Base-by-base conservation (phyloP, 2,888 invertebrate genomes). In the Brenthis ino region DNA sequence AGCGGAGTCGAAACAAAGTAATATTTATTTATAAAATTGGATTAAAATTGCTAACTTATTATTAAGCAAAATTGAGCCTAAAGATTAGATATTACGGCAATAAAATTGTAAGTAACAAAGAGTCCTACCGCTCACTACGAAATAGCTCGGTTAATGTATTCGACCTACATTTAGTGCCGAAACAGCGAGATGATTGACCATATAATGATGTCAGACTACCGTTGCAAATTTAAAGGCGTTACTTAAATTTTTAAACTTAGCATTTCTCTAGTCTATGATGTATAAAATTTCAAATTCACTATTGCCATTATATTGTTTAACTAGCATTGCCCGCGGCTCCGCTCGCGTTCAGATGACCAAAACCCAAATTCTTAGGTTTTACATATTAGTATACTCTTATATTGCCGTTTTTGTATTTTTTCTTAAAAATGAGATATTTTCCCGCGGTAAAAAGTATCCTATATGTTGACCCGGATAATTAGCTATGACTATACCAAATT, bases 181-280 rank as follows among this genome's bases (percentile, higher is more conserved):
- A 86, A 85, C 80, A 77, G 72, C 73, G 81, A 87, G 86, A 87
- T 85, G 85, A 86, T 84, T 89, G 89, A 85, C 88, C 87, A 86
- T 85, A 85, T 88, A 87, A 89, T 87, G 83, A 83, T 82, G 82
- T 81, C 82, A 82, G 82, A 84, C 78, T 83, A 85, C 87, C 85
- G 86, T 85, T 85, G 82, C 78, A 74, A 83, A 83, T 84, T 81
- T 77, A 71, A 79, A 79, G 79, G 65, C 69, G 63, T 58, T 57
- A 64, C 57, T 67, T 51, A 43, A 53, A 43, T n/a, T 51, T 58
- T 56, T 33, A 58, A 57, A 50, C 43, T 60, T 50, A 33, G 16
- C 50, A 60, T 60, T 60, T 60, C 48, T 12, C 12, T 50, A 28
- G 48, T 50, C 11, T 50, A 50, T 50, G 11, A 43, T 43, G 20